Conservation (phyloP, 1,140 invertebrate species). For the Brachionus asplanchnoidis region DNA sequence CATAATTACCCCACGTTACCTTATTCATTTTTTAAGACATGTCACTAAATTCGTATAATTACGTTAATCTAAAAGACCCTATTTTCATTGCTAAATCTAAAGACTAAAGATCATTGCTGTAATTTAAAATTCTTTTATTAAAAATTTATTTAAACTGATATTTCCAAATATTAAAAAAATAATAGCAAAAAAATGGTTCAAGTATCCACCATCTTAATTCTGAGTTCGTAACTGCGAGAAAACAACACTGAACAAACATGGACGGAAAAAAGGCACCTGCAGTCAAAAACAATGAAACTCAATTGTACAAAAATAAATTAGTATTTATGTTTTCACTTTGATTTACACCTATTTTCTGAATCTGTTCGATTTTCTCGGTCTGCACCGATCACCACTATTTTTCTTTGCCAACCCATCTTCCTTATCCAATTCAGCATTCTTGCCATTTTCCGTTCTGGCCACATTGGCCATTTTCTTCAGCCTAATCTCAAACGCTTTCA, state of each 20-base stretch:
- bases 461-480: background rate
- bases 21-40: too few relatives aligned
- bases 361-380: background rate
- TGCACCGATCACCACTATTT: background rate
- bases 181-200: background rate
- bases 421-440: background rate
- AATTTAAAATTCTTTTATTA: too few relatives aligned
- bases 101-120: too few relatives aligned
- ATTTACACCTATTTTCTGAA: background rate
- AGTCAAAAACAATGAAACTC: background rate
- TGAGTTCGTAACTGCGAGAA: too few relatives aligned
- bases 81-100: too few relatives aligned
- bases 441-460: background rate
- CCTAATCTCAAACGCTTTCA: background rate
- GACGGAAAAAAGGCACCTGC: background rate
- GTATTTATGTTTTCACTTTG: background rate
- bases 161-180: too few relatives aligned
- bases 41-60: too few relatives aligned
- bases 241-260: background rate
- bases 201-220: background rate
- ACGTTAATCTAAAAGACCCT: too few relatives aligned
- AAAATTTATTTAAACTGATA: too few relatives aligned
- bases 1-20: too few relatives aligned
- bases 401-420: background rate
- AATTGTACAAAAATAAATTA: background rate